These are phyloP conservation scores for Psettodes erumei DNA, from an alignment of 2,113 vertebrate species.

Conservation along the genomic window DNA sequence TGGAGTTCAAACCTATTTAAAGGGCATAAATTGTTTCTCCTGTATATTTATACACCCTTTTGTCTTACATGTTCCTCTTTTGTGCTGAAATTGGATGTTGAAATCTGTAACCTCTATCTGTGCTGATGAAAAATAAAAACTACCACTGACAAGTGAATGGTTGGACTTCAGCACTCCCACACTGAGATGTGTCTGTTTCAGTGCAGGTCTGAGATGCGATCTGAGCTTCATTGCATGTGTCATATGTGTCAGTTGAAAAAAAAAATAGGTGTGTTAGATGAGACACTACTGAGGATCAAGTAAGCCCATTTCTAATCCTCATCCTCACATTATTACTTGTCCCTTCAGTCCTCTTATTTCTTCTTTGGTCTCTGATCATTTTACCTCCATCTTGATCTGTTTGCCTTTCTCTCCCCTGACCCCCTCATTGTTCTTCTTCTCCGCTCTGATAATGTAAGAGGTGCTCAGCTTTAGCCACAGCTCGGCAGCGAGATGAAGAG, in stretches of 20 bases:
- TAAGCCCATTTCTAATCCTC: background rate
- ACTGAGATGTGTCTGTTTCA: slow-evolving; percentile 19
- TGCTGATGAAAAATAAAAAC: slow-evolving; percentile 29
- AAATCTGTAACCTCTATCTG: slow-evolving; percentile 9
- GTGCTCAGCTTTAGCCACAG: slow-evolving; percentile 7
- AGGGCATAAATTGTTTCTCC: background rate
- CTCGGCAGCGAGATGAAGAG: slow-evolving; percentile 27
- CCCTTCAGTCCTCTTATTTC: background rate
- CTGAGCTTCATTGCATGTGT: slow-evolving; percentile 35
- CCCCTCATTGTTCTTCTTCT: slow-evolving; percentile 19
- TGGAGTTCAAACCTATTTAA: background rate
- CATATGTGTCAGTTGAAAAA: no score
- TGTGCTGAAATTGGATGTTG: slow-evolving; percentile 14
- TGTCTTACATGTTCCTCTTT: background rate
- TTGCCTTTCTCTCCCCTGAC: slow-evolving; percentile 4
- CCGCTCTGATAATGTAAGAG: slow-evolving; percentile 17
- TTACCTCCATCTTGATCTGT: slow-evolving; percentile 17
- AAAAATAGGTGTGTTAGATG: slow-evolving; percentile 23
- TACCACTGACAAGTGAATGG: slow-evolving; percentile 26
- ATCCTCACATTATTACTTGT: slow-evolving; percentile 10
- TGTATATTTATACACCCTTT: background rate
- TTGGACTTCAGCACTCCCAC: slow-evolving; percentile 47
- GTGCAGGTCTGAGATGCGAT: slow-evolving; percentile 48
- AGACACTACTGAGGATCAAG: slow-evolving; percentile 35
- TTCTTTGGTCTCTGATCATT: slow-evolving; percentile 4